Percentiles rank a stretch among this genome's conserved stretches.
Conservation (phyloP, 2,888 invertebrate species). For the Artemia sinica region DNA sequence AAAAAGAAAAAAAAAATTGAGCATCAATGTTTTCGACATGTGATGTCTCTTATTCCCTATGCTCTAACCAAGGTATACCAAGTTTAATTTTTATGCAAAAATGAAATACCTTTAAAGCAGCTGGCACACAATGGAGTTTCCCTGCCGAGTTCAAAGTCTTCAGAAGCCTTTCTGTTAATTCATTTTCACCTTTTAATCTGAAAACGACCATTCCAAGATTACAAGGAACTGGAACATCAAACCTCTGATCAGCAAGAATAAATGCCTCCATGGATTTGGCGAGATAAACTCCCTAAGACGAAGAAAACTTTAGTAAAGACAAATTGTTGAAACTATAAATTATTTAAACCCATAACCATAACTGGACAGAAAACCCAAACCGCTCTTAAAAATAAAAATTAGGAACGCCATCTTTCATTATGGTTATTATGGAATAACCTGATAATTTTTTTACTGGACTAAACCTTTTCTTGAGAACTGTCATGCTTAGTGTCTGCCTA, state of each 20-base stretch:
- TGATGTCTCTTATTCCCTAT: too few relatives aligned
- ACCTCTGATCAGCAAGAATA: constrained; percentile 60
- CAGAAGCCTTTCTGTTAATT: constrained; percentile 59
- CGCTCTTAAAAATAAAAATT: too few relatives aligned
- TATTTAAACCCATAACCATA: too few relatives aligned
- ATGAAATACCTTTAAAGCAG: constrained; percentile 55
- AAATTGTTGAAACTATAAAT: not conserved
- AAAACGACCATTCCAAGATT: constrained; percentile 81
- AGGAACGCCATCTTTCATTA: too few relatives aligned
- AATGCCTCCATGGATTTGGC: constrained; percentile 79
- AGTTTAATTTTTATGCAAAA: constrained; percentile 32
- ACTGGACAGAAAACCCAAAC: too few relatives aligned
- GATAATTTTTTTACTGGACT: too few relatives aligned
- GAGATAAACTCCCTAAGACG: constrained; percentile 56
- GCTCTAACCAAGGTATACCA: not conserved
- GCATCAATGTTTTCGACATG: too few relatives aligned
- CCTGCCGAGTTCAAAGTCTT: constrained; percentile 74
- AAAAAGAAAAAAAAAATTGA: too few relatives aligned
- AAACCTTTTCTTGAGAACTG: too few relatives aligned
- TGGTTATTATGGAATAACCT: too few relatives aligned
- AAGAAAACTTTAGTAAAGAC: not conserved
- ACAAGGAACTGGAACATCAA: constrained; percentile 71
- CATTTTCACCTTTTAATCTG: constrained; percentile 54
- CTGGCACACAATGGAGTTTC: constrained; percentile 81
- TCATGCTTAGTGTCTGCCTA: too few relatives aligned